Base-by-base conservation (phyloP, 92 coral and sea anemone species). In the Palythoa grandis region DNA sequence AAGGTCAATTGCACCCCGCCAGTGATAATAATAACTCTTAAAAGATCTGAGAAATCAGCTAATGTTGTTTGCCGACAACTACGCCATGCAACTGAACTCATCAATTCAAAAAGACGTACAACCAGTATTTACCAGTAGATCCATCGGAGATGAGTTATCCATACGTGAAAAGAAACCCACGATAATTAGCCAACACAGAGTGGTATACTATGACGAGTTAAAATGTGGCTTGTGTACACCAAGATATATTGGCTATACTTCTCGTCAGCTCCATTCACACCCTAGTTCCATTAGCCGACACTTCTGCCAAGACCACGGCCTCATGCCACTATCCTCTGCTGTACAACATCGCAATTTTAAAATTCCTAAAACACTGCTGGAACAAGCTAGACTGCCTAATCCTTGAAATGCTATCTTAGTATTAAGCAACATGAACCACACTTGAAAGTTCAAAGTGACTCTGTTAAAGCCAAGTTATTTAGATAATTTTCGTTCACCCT, bases 81-180 rank as follows among this genome's bases (percentile, higher is more conserved):
- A n/a, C n/a, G n/a, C n/a, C n/a, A n/a, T n/a, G n/a, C n/a, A n/a
- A n/a, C 47, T 40, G 6, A 40, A 7, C 47, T 40, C 47, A 65
- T 19, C 6, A 12, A 12, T 57, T 57, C 63, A 57, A 19, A 57
- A 57, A 57, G 63, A 3, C 15, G n/a, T 12, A 14, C 70, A 20
- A 65, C 35, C 70, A 65, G 70, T 65, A 24, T 65, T 65, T n/a
- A 65, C 70, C 70, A 65, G 25, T 20, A 65, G 29, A 65, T 20
- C 70, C 3, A 65, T 22, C n/a, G 29, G 70, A 20, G 24, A 65
- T 19, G 29, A 65, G 19, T 12, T 57, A 19, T 40, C 47, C 63
- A 19, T 19, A 29, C 70, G 11, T 65, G 70, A 65, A 65, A 65
- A 19, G 70, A 65, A 65, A 20, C 70, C 70, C 4, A 20, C 37